A percentile compares a stretch with the other conserved stretches of the same genome.
Conservation (phyloP, 2,888 invertebrate genomes). For the Sinopyrophorus schimmeli region DNA sequence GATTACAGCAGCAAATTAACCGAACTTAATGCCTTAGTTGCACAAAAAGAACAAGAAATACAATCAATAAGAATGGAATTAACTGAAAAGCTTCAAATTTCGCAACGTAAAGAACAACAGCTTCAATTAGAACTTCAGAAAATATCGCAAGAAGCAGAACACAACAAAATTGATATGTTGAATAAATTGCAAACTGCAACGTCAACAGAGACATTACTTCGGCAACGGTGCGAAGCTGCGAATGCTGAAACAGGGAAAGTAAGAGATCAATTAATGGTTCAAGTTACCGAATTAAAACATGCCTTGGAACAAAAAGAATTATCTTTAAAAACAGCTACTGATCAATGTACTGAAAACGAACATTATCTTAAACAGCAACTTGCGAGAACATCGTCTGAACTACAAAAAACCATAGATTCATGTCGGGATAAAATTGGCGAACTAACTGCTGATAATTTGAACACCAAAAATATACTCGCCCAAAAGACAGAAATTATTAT, state of each 20-base stretch:
- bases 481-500: conserved; percentile 39
- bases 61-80: conserved; percentile 39
- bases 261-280: conserved; percentile 28
- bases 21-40: conserved; percentile 40
- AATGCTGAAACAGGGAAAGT: conserved; percentile 17
- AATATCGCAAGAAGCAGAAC: conserved; percentile 37
- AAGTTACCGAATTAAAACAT: conserved; percentile 45
- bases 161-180: conserved; percentile 31
- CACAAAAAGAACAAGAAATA: conserved; percentile 42
- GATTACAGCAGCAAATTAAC: conserved; percentile 43
- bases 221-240: conserved; percentile 27
- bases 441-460: conserved; percentile 31
- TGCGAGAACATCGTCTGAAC: conserved; percentile 8
- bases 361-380: conserved; percentile 45
- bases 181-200: conserved; percentile 38
- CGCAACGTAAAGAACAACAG: conserved; percentile 36
- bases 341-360: conserved; percentile 46
- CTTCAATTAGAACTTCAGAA: conserved; percentile 37
- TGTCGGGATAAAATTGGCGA: conserved; percentile 32
- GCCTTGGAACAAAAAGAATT: conserved; percentile 56
- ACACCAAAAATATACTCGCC: conserved; percentile 37
- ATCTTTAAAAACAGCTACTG: conserved; percentile 56
- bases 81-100: conserved; percentile 41
- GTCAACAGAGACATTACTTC: conserved; percentile 38
- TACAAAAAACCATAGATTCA: conserved; percentile 19